Conservation (phyloP, 2,888 invertebrate species). For the Xestobium rufovillosum region DNA sequence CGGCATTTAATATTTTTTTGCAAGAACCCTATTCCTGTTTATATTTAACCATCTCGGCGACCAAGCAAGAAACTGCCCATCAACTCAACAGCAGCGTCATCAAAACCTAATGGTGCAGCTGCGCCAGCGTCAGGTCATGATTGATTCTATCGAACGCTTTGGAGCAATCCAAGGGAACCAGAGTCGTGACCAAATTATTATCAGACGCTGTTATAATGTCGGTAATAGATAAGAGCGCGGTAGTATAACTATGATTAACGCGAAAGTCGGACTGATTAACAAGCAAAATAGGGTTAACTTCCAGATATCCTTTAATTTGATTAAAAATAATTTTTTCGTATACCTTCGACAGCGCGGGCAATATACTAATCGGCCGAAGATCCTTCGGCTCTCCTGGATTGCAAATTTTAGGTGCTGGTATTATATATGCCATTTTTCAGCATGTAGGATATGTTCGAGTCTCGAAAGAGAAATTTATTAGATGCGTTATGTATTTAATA, state of each 20-base stretch:
- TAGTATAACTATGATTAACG: background rate
- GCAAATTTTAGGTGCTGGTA: background rate
- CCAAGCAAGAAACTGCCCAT: no score
- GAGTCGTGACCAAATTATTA: background rate
- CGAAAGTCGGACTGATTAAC: constrained; percentile 1
- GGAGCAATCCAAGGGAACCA: background rate
- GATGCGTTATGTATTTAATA: background rate
- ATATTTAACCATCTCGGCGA: no score
- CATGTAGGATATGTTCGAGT: background rate
- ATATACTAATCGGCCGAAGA: background rate
- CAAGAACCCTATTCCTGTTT: no score
- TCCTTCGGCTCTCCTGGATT: background rate
- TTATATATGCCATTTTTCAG: background rate
- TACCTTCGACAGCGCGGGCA: background rate
- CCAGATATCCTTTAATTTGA: background rate
- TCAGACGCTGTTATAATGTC: background rate
- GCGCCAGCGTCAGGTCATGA: background rate
- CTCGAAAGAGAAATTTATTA: background rate
- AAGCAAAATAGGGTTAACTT: background rate
- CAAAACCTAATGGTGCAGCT: background rate
- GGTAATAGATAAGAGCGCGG: background rate
- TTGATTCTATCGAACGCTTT: constrained; percentile 1
- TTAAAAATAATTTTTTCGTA: background rate
- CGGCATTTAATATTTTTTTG: no score
- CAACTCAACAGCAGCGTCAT: no score